These are phyloP conservation scores for Oreochromis tanganicae DNA, from an alignment of 2,113 vertebrate species.

Conservation along the genomic window DNA sequence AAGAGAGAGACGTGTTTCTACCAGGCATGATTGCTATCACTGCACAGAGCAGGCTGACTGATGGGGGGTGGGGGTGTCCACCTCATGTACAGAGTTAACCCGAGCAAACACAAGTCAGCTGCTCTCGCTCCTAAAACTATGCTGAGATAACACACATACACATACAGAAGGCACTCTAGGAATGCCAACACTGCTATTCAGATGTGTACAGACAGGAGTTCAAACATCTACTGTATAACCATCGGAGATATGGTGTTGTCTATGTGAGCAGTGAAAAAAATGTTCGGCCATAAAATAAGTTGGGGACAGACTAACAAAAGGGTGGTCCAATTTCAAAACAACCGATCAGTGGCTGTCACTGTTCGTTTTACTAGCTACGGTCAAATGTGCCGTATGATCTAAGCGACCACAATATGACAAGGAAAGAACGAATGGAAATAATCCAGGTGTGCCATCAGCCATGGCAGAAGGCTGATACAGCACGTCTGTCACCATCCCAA, in stretches of 20 bases:
- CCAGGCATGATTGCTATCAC: not conserved
- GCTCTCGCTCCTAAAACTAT: not conserved
- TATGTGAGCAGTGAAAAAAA: not conserved
- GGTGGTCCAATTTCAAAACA: not conserved
- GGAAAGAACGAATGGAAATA: not conserved
- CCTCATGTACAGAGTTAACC: not conserved
- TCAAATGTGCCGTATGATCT: not conserved
- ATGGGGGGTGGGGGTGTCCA: not conserved
- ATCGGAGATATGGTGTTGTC: too few species aligned
- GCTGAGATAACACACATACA: not conserved
- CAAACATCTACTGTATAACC: not conserved
- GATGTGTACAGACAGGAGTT: not conserved
- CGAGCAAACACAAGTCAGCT: not conserved
- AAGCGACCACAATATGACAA: not conserved
- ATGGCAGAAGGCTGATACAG: not conserved
- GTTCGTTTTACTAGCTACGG: not conserved
- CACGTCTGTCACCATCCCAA: constrained; percentile 12
- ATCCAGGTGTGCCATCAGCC: not conserved
- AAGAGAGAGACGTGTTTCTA: not conserved
- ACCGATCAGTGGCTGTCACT: not conserved
- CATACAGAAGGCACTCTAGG: not conserved
- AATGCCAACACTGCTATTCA: not conserved
- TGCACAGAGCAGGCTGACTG: not conserved
- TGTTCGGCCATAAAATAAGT: not conserved
- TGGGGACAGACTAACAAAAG: not conserved